These are phyloP conservation scores for Oplegnathus fasciatus DNA, from an alignment of 2,113 vertebrate species.

Conservation along the genomic window DNA sequence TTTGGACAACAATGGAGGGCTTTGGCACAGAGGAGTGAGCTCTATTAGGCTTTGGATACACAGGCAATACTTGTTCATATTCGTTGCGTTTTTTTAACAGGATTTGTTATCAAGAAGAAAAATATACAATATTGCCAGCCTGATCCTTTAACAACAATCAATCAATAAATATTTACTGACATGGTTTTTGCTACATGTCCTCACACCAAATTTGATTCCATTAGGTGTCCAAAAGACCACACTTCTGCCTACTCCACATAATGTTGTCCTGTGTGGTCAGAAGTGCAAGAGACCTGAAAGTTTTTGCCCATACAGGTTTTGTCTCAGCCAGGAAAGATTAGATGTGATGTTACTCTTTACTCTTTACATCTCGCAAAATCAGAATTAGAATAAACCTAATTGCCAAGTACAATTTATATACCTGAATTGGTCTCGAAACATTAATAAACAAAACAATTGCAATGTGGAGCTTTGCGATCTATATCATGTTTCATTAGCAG, in stretches of 20 bases:
- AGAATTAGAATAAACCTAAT: background rate
- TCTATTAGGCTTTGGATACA: background rate
- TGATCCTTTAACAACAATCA: too few species aligned
- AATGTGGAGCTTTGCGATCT: background rate
- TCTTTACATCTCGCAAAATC: background rate
- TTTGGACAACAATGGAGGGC: background rate
- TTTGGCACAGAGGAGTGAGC: background rate
- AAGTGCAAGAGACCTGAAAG: too few species aligned
- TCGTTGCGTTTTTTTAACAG: background rate
- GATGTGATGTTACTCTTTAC: background rate
- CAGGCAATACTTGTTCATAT: background rate
- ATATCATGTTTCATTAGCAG: background rate
- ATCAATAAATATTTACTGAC: background rate
- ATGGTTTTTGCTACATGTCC: background rate
- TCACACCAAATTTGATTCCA: background rate
- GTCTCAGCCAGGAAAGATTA: background rate
- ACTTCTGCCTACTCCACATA: background rate
- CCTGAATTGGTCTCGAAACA: background rate
- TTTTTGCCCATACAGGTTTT: too few species aligned
- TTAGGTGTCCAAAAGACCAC: background rate
- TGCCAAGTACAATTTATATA: background rate
- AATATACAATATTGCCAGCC: background rate
- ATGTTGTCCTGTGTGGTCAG: too few species aligned
- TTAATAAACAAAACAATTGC: background rate
- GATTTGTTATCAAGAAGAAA: background rate